Conservation (phyloP, 2,888 invertebrate genomes). For the Pristionchus arcanus region DNA sequence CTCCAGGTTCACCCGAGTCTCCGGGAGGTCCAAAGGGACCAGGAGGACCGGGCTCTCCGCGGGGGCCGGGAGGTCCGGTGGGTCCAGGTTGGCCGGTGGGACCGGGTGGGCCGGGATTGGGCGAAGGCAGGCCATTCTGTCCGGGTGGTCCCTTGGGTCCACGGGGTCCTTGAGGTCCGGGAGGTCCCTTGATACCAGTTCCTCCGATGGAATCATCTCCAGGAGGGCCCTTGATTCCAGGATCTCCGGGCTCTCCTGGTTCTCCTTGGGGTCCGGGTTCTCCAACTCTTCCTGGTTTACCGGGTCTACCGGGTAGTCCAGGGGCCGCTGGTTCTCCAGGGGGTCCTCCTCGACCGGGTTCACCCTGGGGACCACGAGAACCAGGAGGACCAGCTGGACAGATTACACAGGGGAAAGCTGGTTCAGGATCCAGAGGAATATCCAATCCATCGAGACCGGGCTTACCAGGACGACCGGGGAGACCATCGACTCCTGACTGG, state of each 20-base stretch:
- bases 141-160: slow-evolving; percentile 78
- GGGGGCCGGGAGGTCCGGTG: slow-evolving; percentile 76
- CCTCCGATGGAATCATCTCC: slow-evolving; percentile 78
- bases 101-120: slow-evolving; percentile 77
- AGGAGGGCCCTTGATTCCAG: slow-evolving; percentile 77
- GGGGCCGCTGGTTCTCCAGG: slow-evolving; percentile 75
- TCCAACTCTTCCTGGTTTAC: slow-evolving; percentile 76
- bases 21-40: slow-evolving; percentile 78
- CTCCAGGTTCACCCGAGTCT: slow-evolving; percentile 77
- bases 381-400: slow-evolving; percentile 79
- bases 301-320: slow-evolving; percentile 75
- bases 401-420: slow-evolving; percentile 78
- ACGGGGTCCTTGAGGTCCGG: slow-evolving; percentile 76
- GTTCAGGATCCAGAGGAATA: slow-evolving; percentile 78
- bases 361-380: slow-evolving; percentile 77
- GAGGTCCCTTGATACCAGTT: slow-evolving; percentile 78
- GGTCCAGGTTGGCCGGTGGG: slow-evolving; percentile 73
- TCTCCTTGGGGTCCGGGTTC: slow-evolving; percentile 74
- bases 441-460: slow-evolving; percentile 79
- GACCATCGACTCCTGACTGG: slow-evolving; percentile 67
- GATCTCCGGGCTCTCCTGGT: slow-evolving; percentile 76
- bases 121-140: slow-evolving; percentile 76
- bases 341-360: slow-evolving; percentile 73
- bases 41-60: slow-evolving; percentile 76
- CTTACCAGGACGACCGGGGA: slow-evolving; percentile 68